phyloP scores from a whole-genome alignment of 1,140 invertebrate species.

The Tetramorium alpestre region DNA sequence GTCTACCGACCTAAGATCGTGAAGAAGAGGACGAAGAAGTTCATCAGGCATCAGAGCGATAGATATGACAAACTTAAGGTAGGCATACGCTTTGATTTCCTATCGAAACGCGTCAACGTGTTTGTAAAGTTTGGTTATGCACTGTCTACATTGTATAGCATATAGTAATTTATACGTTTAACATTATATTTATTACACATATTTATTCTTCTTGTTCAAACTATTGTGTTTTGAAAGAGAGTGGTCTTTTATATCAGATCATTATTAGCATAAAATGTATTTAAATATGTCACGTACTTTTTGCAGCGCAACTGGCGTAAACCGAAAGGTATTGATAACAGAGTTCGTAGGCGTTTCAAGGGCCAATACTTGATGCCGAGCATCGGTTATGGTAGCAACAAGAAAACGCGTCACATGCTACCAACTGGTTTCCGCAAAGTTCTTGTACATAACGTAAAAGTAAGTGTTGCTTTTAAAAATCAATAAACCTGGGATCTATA shows the following conservation, averaged over 20 bases:
- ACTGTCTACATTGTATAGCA: background rate
- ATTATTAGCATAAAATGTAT: background rate
- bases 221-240: background rate
- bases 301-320: slow-evolving; percentile 94
- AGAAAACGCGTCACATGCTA: slow-evolving; percentile 97
- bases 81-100: slow-evolving; percentile 60
- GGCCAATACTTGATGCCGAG: slow-evolving; percentile 99
- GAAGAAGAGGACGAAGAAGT: slow-evolving; percentile 98
- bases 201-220: background rate
- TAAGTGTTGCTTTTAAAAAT: slow-evolving; percentile 80
- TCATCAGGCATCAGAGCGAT: slow-evolving; percentile 98
- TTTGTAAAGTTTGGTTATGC: slow-evolving; percentile 17
- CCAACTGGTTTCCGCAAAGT: slow-evolving; percentile 99
- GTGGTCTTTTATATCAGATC: background rate
- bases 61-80: slow-evolving; percentile 98
- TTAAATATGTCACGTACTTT: slow-evolving; percentile 52
- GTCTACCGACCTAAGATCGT: slow-evolving; percentile 95
- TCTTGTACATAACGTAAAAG: slow-evolving; percentile 93
- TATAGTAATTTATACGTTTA: background rate
- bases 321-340: slow-evolving; percentile 99
- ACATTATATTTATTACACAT: background rate
- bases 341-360: slow-evolving; percentile 99
- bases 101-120: background rate
- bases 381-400: slow-evolving; percentile 99
- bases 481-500: background rate